Evolutionary conservation across 2,797 vertebrate genomes (phyloP).

Genomic region (Chaetodon trifasciatus): DNA sequence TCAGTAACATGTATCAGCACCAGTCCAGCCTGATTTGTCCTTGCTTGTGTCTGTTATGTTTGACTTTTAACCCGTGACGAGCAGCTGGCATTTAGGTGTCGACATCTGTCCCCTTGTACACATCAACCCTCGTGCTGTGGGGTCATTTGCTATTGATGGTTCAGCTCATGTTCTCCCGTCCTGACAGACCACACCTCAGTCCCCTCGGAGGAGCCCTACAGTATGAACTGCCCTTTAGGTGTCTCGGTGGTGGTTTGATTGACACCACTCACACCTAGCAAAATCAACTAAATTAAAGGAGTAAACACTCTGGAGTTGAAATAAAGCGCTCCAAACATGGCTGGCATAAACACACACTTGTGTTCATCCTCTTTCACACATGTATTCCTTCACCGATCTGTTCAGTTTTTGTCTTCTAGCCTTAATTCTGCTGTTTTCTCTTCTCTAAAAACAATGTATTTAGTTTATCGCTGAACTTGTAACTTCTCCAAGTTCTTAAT

Average conservation of each 20-base stretch:
- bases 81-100: conserved; percentile 19
- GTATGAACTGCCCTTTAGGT: conserved; percentile 26
- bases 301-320: conserved; percentile 41
- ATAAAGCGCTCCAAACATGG: conserved; percentile 49
- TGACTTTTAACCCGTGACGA: not conserved
- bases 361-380: conserved; percentile 6
- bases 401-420: conserved; percentile 17
- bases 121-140: not conserved
- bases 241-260: conserved; percentile 35
- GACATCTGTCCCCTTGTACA: conserved; percentile 17
- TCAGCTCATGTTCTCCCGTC: conserved; percentile 8
- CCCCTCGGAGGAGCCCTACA: not conserved
- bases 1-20: not conserved
- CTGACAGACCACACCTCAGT: conserved; percentile 9
- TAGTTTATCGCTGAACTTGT: conserved; percentile 13
- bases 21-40: not conserved
- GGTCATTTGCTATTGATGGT: conserved; percentile 8
- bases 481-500: conserved; percentile 45
- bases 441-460: not conserved
- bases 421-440: conserved; percentile 3
- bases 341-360: conserved; percentile 12
- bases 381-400: not conserved
- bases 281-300: conserved; percentile 51
- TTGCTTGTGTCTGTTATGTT: not conserved
- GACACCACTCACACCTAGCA: conserved; percentile 18